Conservation (phyloP, 2,888 invertebrate genomes). For the Poecilobothrus nobilitatus region DNA sequence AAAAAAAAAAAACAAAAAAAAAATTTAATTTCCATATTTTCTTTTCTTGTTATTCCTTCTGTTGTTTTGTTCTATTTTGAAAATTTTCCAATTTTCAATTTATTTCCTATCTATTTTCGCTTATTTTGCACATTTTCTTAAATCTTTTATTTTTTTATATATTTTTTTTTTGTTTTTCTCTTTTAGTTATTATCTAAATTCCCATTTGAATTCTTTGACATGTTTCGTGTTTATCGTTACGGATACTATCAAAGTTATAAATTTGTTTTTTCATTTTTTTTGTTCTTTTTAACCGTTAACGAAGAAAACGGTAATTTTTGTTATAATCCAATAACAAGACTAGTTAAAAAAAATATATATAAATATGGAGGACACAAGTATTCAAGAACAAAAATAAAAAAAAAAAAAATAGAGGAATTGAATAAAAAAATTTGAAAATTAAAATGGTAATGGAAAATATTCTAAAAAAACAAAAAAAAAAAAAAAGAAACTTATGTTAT, state of each 20-base stretch:
- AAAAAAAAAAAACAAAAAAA: too few relatives aligned
- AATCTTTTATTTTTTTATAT: too few relatives aligned
- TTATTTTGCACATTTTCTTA: not conserved
- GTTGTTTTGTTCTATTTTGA: not conserved
- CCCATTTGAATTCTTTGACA: constrained; percentile 14
- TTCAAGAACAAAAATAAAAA: too few relatives aligned
- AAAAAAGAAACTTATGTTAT: too few relatives aligned
- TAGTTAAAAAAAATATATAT: not conserved
- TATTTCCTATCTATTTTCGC: constrained; percentile 1
- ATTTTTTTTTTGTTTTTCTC: constrained; percentile 4
- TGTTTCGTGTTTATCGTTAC: constrained; percentile 14
- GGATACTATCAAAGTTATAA: not conserved
- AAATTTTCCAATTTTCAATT: not conserved
- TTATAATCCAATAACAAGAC: not conserved
- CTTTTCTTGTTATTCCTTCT: not conserved
- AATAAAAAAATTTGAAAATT: too few relatives aligned
- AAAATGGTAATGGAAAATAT: too few relatives aligned
- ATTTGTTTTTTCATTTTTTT: not conserved
- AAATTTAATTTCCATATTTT: not conserved
- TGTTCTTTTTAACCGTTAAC: not conserved
- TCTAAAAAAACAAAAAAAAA: too few relatives aligned
- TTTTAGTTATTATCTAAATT: constrained; percentile 8
- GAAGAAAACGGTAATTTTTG: constrained; percentile 6
- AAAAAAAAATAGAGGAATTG: too few relatives aligned
- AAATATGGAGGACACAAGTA: not conserved